Percentiles rank a stretch among this genome's conserved stretches.
phyloP scores from a whole-genome alignment of 2,113 vertebrate species.

The Cygnus atratus region DNA sequence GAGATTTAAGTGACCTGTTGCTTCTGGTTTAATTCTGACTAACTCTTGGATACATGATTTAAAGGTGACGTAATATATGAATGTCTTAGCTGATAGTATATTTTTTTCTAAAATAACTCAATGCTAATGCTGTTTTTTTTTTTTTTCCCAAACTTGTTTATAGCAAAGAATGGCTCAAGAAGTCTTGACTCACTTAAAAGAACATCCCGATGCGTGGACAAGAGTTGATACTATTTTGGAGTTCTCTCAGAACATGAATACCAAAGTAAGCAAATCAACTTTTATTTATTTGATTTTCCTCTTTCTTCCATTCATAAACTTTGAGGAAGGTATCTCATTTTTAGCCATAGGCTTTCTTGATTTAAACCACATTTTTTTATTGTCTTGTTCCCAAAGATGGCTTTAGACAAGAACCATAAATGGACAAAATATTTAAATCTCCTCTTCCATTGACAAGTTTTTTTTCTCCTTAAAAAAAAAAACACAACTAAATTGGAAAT shows the following conservation, averaged over 20 bases:
- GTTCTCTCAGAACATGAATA: slow-evolving; percentile 99
- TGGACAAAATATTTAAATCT: slow-evolving; percentile 36
- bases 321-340: slow-evolving; percentile 88
- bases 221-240: slow-evolving; percentile 98
- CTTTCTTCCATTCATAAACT: slow-evolving; percentile 82
- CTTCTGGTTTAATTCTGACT: background rate
- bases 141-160: slow-evolving; percentile 22
- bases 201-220: slow-evolving; percentile 98
- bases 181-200: slow-evolving; percentile 96
- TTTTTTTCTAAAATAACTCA: background rate
- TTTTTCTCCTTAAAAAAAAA: background rate
- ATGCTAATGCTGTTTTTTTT: background rate
- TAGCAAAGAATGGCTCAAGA: slow-evolving; percentile 98
- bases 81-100: background rate
- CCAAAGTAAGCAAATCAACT: slow-evolving; percentile 87
- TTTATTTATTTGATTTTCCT: slow-evolving; percentile 66
- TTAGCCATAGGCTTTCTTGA: slow-evolving; percentile 68
- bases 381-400: slow-evolving; percentile 53
- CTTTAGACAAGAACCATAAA: slow-evolving; percentile 65
- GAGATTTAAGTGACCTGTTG: background rate
- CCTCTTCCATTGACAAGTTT: slow-evolving; percentile 43
- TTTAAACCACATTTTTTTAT: slow-evolving; percentile 50
- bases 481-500: slow-evolving; percentile 58
- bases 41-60: background rate
- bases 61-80: background rate